Conservation (phyloP, 2,797 vertebrate species). For the Chrysocyon brachyurus region DNA sequence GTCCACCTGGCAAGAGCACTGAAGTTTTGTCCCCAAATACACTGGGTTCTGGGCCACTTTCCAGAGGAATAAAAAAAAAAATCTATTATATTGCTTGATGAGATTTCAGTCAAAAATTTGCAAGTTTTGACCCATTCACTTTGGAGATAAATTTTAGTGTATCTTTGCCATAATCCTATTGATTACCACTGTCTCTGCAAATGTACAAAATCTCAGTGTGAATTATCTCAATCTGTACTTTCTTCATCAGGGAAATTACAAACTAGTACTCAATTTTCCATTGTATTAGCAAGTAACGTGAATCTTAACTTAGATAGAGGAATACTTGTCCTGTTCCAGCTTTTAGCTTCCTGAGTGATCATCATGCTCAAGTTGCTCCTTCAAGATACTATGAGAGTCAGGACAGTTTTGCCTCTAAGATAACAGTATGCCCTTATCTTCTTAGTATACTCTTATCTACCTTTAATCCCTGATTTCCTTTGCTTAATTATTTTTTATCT, state of each 20-base stretch:
- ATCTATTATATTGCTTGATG: not conserved
- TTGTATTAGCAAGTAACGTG: conserved; percentile 19
- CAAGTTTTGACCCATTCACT: conserved; percentile 57
- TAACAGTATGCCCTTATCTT: not conserved
- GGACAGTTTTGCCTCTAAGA: conserved; percentile 50
- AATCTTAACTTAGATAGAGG: conserved; percentile 50
- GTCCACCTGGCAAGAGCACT: conserved; percentile 55
- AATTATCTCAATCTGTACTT: not conserved
- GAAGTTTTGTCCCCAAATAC: conserved; percentile 47
- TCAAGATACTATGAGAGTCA: not conserved
- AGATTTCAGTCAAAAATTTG: conserved; percentile 32
- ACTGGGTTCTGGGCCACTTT: conserved; percentile 2
- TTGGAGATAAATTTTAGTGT: conserved; percentile 45
- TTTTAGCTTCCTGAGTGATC: not conserved
- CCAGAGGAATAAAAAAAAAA: not conserved
- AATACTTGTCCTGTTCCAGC: not conserved
- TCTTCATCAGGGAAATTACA: conserved; percentile 5
- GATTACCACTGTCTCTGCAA: not conserved
- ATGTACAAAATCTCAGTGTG: not conserved
- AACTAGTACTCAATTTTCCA: conserved; percentile 30
- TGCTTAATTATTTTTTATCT: conserved; percentile 32
- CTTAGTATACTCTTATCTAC: not conserved
- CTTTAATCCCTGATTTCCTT: conserved; percentile 10
- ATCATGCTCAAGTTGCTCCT: not conserved
- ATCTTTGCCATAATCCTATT: conserved; percentile 37